Evolutionary conservation across 2,888 invertebrate species (phyloP), one percentile per base, ranked within the genome.

Genomic region (Epirrita christyi): DNA sequence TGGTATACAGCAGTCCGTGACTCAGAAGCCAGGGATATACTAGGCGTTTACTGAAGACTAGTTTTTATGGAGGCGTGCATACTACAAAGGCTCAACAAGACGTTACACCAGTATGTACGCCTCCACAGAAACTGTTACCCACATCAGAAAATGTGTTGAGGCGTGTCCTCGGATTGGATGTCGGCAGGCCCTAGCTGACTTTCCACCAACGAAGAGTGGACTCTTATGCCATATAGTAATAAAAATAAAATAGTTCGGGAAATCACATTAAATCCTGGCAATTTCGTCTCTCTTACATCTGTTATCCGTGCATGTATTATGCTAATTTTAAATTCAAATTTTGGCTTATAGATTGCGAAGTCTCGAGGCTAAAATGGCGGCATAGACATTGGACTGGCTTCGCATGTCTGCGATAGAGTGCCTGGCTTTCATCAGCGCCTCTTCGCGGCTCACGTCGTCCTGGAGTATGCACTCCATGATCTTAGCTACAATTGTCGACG

Each of bases 401-500:
- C 90, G 78, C 83, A 90, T 81, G 70, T 91, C 91, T 2, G 90
- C 88, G 64, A 89, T 86, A n/a, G 92, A 90, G 68, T 90, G 90
- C 28, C 90, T 83, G 32, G 86, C 81, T 64, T 85, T 86, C 68
- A 80, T 75, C 46, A 85, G 67, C 6, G 88, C 87, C 70, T 90
- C 85, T 68, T 91, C 89, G 48, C 89, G 92, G 67, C 92, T 90
- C 21, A 88, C 90, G 64, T 94, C 93, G 71, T 93, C 93, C 67
- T 93, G 92, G 63, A 94, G 88, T 65, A 94, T 93, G 56, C 95
- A 93, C 68, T 96, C 94, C 93, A 96, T 95, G 72, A 96, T 96
- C 83, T 96, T 96, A 83, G 95, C 95, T 81, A 96, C 96, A 89
- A 96, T 96, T 84, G 94, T 94, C 75, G 96, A 96, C 61, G 96